A percentile compares a stretch with the other conserved stretches of the same genome.
These are phyloP conservation scores for Eilema depressum DNA, from an alignment of 2,888 invertebrate genomes.

Conservation along the genomic window DNA sequence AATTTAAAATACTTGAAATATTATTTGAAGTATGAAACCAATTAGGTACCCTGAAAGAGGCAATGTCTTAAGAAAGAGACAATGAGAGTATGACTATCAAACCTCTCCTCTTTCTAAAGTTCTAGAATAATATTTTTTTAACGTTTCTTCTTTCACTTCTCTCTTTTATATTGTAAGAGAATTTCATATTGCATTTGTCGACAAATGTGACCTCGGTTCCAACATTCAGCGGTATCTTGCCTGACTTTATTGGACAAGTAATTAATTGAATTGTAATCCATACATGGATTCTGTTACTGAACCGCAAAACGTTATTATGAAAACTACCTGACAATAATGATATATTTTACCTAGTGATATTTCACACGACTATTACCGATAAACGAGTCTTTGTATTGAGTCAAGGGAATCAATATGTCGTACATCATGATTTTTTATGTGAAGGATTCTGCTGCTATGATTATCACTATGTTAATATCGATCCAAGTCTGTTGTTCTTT, in stretches of 20 bases:
- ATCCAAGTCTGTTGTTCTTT: background rate
- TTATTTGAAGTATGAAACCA: background rate
- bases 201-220: background rate
- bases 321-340: background rate
- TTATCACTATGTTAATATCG: background rate
- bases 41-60: fast-evolving
- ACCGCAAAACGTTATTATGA: background rate
- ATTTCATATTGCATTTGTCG: background rate
- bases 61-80: background rate
- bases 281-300: background rate
- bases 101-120: background rate
- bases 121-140: background rate
- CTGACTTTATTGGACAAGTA: background rate
- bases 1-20: too few relatives aligned
- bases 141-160: background rate
- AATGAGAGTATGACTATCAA: background rate
- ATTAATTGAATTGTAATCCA: background rate
- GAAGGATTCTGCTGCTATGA: background rate
- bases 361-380: conserved; percentile 3
- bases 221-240: background rate
- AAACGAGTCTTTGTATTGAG: background rate
- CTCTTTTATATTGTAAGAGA: background rate
- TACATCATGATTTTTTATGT: background rate
- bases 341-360: background rate
- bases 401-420: background rate